Percentiles rank a stretch among this genome's conserved stretches.
Conservation (phyloP, 1,140 invertebrate species). For the Hesperophylax magnus region DNA sequence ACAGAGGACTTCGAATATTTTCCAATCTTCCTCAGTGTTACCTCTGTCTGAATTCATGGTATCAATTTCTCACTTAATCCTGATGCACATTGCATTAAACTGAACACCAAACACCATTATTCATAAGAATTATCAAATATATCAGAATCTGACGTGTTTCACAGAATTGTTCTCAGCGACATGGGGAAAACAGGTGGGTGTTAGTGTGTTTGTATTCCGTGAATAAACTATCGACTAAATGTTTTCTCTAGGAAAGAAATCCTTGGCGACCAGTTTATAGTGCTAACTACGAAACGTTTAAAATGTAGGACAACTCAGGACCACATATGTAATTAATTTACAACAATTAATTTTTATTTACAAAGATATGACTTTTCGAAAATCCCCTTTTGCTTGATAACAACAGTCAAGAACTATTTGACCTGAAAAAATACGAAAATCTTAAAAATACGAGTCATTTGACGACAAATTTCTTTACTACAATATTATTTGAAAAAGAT, state of each 20-base stretch:
- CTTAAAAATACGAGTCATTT: too few relatives aligned
- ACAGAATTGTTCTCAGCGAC: neutral
- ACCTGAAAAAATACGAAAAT: too few relatives aligned
- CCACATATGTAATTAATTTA: slow-evolving; percentile 7
- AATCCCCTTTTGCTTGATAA: too few relatives aligned
- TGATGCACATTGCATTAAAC: neutral
- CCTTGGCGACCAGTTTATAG: slow-evolving; percentile 28
- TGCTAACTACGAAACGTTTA: neutral
- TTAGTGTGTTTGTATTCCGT: neutral
- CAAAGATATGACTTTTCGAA: too few relatives aligned
- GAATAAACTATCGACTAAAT: slow-evolving; percentile 39
- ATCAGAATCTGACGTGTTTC: neutral
- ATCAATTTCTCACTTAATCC: neutral
- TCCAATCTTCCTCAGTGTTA: slow-evolving; percentile 75
- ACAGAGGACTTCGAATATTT: slow-evolving; percentile 76
- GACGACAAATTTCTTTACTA: too few relatives aligned
- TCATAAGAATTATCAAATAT: neutral
- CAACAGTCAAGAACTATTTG: too few relatives aligned
- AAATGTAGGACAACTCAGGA: neutral
- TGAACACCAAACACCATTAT: neutral
- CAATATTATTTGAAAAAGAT: too few relatives aligned
- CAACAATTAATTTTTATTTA: too few relatives aligned
- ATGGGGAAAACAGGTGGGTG: slow-evolving; percentile 30
- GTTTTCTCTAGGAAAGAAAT: slow-evolving; percentile 28
- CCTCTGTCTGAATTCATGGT: slow-evolving; percentile 49